These are phyloP conservation scores for Anthrax anthrax DNA, from an alignment of 2,888 invertebrate genomes.

Conservation along the genomic window DNA sequence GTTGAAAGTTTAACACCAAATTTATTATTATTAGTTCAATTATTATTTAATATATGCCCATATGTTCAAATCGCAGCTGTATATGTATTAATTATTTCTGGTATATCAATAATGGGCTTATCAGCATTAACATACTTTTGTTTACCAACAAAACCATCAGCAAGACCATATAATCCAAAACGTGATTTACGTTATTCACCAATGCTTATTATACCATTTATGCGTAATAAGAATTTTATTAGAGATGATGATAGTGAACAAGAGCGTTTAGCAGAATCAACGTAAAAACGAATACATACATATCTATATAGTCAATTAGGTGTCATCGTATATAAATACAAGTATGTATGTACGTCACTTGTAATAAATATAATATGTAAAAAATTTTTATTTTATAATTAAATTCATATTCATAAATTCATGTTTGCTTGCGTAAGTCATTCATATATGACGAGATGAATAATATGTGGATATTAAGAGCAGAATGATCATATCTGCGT, in stretches of 20 bases:
- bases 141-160: constrained; percentile 16
- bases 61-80: constrained; percentile 36
- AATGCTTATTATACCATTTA: constrained; percentile 16
- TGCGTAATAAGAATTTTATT: constrained; percentile 10
- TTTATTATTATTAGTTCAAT: constrained; percentile 34
- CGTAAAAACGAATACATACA: no score
- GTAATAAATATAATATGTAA: no score
- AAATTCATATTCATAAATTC: no score
- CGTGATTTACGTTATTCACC: constrained; percentile 16
- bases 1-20: constrained; percentile 33
- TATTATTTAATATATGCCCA: constrained; percentile 40
- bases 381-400: no score
- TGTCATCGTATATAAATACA: no score
- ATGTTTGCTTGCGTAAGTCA: no score
- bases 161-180: constrained; percentile 12
- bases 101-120: constrained; percentile 33
- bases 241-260: constrained; percentile 6
- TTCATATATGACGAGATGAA: no score
- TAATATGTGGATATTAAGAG: no score
- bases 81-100: constrained; percentile 35
- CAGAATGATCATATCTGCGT: no score
- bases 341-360: no score
- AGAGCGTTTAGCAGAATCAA: neutral
- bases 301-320: no score
- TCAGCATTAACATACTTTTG: constrained; percentile 23